Conservation (phyloP, 1,140 invertebrate genomes). For the Brachionus rubens region DNA sequence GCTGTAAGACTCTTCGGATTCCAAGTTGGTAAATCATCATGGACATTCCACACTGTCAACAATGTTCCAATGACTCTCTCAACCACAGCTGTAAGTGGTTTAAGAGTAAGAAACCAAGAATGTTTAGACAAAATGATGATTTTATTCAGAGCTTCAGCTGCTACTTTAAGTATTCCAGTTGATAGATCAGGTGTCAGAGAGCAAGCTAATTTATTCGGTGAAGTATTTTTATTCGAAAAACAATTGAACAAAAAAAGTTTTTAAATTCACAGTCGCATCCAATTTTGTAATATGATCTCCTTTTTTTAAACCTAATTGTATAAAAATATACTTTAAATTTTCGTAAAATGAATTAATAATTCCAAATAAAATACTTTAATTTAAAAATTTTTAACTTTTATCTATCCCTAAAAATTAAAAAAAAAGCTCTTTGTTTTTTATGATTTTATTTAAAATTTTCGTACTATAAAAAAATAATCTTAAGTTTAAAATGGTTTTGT, state of each 20-base stretch:
- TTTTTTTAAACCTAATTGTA: no score
- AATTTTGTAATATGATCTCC: background rate
- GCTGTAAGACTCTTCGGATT: background rate
- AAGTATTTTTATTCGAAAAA: slow-evolving; percentile 38
- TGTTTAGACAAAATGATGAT: slow-evolving; percentile 29
- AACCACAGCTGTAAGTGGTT: background rate
- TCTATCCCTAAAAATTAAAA: background rate
- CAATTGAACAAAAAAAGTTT: slow-evolving; percentile 2
- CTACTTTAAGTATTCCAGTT: background rate
- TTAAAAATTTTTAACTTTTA: background rate
- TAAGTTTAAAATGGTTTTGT: background rate
- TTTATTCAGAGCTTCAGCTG: slow-evolving; percentile 16
- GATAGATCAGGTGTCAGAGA: background rate
- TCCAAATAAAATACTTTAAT: background rate
- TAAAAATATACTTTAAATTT: no score
- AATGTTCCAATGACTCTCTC: slow-evolving; percentile 9
- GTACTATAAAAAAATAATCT: background rate
- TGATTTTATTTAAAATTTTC: no score
- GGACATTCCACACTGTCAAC: slow-evolving; percentile 15
- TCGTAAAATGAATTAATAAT: no score
- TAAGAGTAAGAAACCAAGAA: slow-evolving; percentile 12
- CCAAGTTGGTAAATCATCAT: background rate
- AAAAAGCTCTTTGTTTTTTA: no score
- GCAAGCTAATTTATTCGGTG: slow-evolving; percentile 3
- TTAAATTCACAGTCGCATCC: background rate